Percentiles rank a stretch among this genome's conserved stretches.
Evolutionary conservation across 2,888 invertebrate species (phyloP).

Genomic region (Drosophila antonietae): DNA sequence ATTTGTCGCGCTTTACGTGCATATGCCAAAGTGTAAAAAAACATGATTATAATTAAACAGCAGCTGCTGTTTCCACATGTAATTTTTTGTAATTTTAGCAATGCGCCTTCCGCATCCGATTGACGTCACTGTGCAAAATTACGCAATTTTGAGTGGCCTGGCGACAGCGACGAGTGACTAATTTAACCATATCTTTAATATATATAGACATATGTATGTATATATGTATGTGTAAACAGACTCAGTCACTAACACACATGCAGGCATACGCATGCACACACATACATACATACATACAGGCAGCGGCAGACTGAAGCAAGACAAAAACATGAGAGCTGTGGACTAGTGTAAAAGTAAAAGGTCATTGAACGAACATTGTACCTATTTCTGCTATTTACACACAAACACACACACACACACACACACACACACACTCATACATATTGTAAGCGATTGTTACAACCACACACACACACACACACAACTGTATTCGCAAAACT

Average conservation of each 20-base stretch:
- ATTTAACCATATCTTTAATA: slow-evolving; percentile 69
- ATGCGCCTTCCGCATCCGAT: slow-evolving; percentile 37
- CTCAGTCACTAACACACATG: slow-evolving; percentile 5
- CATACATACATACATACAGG: neutral
- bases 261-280: slow-evolving; percentile 11
- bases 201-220: neutral
- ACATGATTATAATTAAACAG: slow-evolving; percentile 16
- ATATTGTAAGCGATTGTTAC: slow-evolving; percentile 29
- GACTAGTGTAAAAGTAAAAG: slow-evolving; percentile 75
- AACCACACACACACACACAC: slow-evolving; percentile 23
- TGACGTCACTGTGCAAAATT: slow-evolving; percentile 68
- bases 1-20: slow-evolving; percentile 7
- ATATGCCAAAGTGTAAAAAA: slow-evolving; percentile 2
- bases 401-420: slow-evolving; percentile 34
- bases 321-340: slow-evolving; percentile 40
- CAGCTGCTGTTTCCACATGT: neutral
- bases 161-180: slow-evolving; percentile 53
- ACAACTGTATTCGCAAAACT: slow-evolving; percentile 41
- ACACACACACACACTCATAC: slow-evolving; percentile 19
- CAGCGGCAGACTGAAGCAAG: slow-evolving; percentile 23
- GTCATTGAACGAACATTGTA: slow-evolving; percentile 79
- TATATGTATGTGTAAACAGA: neutral
- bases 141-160: slow-evolving; percentile 65
- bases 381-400: slow-evolving; percentile 70
- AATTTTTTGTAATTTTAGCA: slow-evolving; percentile 19